phyloP scores from a whole-genome alignment of 2,113 vertebrate genomes.

The Saccopteryx bilineata region DNA sequence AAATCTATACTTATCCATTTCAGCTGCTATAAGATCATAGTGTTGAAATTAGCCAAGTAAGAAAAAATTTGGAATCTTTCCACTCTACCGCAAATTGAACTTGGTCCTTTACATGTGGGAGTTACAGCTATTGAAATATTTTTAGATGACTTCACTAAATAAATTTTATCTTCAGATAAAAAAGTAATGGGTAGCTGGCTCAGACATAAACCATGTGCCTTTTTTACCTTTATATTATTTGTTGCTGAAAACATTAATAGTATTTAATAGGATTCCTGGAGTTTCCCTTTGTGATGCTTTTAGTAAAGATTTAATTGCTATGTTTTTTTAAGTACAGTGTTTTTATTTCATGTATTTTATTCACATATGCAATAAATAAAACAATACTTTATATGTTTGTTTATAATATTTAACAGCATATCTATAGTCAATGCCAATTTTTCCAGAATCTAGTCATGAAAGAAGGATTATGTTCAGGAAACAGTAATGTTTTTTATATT shows the following conservation, averaged over 20 bases:
- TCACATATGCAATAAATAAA: not conserved
- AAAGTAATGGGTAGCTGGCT: not conserved
- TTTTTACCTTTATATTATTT: conserved; percentile 20
- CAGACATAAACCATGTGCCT: not conserved
- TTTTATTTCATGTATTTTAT: fast-evolving
- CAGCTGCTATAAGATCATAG: not conserved
- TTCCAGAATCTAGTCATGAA: not conserved
- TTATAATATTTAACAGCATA: not conserved
- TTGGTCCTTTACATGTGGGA: not conserved
- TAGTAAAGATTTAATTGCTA: not conserved
- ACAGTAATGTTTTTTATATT: not conserved
- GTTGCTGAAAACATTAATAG: conserved; percentile 16
- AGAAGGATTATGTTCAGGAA: not conserved
- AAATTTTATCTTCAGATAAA: not conserved
- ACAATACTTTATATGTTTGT: not conserved
- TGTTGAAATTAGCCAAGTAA: conserved; percentile 24
- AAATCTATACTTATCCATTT: conserved; percentile 12
- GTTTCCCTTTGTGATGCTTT: conserved; percentile 32
- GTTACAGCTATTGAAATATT: conserved; percentile 40
- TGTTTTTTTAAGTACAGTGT: not conserved
- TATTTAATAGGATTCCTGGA: conserved; percentile 24
- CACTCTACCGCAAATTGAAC: not conserved
- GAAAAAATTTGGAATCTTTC: conserved; percentile 9
- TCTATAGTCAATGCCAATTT: not conserved
- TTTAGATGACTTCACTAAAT: not conserved